Base-by-base conservation (phyloP, 1,140 invertebrate genomes). In the Macrotrachela quadricornifera region DNA sequence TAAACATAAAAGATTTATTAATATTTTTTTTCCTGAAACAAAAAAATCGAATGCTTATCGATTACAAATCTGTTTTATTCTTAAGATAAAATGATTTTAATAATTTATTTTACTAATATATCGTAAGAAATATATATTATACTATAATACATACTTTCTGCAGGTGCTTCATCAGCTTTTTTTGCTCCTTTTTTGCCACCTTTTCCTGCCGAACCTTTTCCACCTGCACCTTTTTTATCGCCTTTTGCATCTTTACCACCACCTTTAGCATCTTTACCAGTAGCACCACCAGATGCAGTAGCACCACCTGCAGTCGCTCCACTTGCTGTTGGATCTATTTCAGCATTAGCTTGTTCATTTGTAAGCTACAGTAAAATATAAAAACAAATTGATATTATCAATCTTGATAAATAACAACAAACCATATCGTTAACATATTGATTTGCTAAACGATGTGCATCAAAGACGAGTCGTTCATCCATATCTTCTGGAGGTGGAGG, bases 391-490 rank as follows among this genome's bases (percentile, higher is more conserved):
- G 42, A 43, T 11, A 41, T 11, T 11, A 39, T 2, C 38, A 11
- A 18, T 12, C 13, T 12, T 37, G 9, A 14, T 38, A 15, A 14
- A 38, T 12, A 18, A 15, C 8, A 10, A 61, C 61, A 60, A 55
- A 64, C 63, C 45, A 64, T 62, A 16, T 46, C 56, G 3, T 54
- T 50, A 1, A 67, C 57, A 42, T 51, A 59, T 46, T 52, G 49
- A 9, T 59, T 42, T 14, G 58, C 66, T 40, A 49, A 60, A 1
- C 56, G 57, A 58, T 56, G 63, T 38, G 62, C 62, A 61, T 70
- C 66, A 57, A 57, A 63, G 38, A 70, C 57, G 8, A 69, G 59
- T 57, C 60, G 62, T 57, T 68, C 68, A 61, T 70, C 68, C 2
- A 59, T 60, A 57, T 68, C 66, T 37, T 57, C 50, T 10, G 64